Evolutionary conservation across 2,797 vertebrate species (phyloP), one percentile per base, ranked within the genome.

Genomic region (Acropternis orthonyx): DNA sequence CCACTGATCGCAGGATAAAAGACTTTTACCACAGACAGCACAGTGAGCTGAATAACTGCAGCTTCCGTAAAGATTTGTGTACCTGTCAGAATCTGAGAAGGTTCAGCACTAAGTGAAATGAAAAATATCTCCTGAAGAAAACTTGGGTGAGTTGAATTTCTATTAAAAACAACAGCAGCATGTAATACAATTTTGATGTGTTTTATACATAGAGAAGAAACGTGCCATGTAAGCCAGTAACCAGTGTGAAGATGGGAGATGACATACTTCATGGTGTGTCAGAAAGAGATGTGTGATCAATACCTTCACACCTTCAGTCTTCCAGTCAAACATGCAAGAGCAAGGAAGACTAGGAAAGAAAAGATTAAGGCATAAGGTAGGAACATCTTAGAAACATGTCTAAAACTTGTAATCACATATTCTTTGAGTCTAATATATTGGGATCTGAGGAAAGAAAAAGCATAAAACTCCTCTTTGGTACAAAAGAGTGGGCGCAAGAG

Each of bases 1-100:
- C 52, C 59, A n/a, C 81, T 96, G 85, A 89, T 72, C 86, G 96
- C 93, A 78, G 89, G 75, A 95, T 85, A 91, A 97, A 95, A 95
- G 81, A 88, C 66, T 94, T 95, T 37, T 91, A 94, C 74, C 61
- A 54, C 67, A 85, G 79, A 74, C 72, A 89, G 58, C 44, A 7
- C 68, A 81, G 88, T 0, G 24, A 80, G 41, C 74, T 85, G 68
- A 75, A 84, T 69, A 93, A 56, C 73, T 85, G 49, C 71, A 90
- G 74, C 76, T 83, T 92, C 85, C 5, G 13, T 58, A 82, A 96
- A 94, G 92, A 92, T 81, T 49, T 86, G 55, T 74, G 55, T 89
- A 48, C 46, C 71, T 94, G 56, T 93, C 83, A 94, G 87, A 92
- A 89, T 71, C 74, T 1, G 8, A 59, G 88, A 85, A 68, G 79